phyloP scores from a whole-genome alignment of 2,797 vertebrate species.

The Oreochromis mossambicus region DNA sequence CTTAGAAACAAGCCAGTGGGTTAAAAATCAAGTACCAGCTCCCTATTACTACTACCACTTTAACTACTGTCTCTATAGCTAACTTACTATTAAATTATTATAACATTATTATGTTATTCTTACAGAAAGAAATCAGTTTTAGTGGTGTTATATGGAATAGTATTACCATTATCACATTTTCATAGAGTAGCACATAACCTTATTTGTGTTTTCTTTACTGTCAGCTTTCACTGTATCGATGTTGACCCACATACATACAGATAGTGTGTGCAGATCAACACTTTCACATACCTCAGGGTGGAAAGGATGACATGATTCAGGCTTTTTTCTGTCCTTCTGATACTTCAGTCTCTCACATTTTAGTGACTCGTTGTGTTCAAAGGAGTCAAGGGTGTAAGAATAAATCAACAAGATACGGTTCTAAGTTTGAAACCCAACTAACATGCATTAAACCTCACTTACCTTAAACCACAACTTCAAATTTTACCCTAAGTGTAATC shows the following conservation, averaged over 20 bases:
- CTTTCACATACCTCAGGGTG: constrained; percentile 85
- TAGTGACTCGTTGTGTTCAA: constrained; percentile 97
- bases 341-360: constrained; percentile 97
- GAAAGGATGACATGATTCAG: constrained; percentile 95
- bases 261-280: not conserved
- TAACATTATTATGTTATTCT: not conserved
- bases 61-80: not conserved
- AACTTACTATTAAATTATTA: not conserved
- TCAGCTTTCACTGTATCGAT: not conserved
- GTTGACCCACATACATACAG: not conserved
- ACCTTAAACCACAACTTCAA: not conserved
- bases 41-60: not conserved
- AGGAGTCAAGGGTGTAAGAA: constrained; percentile 65
- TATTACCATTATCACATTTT: not conserved
- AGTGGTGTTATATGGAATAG: not conserved
- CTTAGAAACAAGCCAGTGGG: not conserved
- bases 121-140: not conserved
- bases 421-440: not conserved
- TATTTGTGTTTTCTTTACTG: no score
- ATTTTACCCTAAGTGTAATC: not conserved
- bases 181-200: not conserved
- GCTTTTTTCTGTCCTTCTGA: constrained; percentile 95
- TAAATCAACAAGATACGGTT: not conserved
- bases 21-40: not conserved
- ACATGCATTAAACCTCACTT: not conserved